Evolutionary conservation across 30 jellyfish, hydroid and myxozoan species (phyloP).

Genomic region (Aurelia aurita): DNA sequence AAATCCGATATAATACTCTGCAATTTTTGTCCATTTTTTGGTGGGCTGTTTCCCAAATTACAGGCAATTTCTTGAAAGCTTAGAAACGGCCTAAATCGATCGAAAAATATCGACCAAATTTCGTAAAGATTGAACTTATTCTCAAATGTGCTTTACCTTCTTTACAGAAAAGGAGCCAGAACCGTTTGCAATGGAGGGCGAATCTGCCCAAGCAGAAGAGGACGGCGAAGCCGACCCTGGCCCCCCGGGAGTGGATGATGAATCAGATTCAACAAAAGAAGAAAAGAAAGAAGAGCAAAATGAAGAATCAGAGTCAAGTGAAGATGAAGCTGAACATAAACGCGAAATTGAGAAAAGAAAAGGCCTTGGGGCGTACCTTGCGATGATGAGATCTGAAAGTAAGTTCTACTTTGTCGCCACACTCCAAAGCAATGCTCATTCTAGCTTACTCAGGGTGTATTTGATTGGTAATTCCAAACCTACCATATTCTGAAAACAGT

Average conservation of each 20-base stretch:
- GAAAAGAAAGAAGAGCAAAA: background rate
- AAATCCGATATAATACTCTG: too few species aligned
- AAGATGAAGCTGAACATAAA: background rate
- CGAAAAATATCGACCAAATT: too few species aligned
- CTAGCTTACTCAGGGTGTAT: too few species aligned
- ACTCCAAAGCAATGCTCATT: too few species aligned
- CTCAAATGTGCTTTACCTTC: background rate
- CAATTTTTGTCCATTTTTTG: too few species aligned
- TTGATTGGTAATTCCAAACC: too few species aligned
- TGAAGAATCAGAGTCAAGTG: slow-evolving; percentile 13
- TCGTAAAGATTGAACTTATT: too few species aligned
- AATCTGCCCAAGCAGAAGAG: slow-evolving; percentile 30
- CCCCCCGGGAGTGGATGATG: slow-evolving; percentile 56
- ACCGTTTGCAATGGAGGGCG: background rate
- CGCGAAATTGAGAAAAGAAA: slow-evolving; percentile 5
- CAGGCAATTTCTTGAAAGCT: too few species aligned
- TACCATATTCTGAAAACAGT: too few species aligned
- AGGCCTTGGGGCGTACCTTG: slow-evolving; percentile 20
- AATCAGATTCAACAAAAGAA: background rate
- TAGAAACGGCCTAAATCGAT: too few species aligned
- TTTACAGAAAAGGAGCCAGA: background rate
- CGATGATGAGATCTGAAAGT: slow-evolving; percentile 21
- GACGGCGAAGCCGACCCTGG: slow-evolving; percentile 65
- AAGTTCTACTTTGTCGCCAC: background rate
- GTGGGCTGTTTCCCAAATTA: too few species aligned